These are phyloP conservation scores for Agelas oroides DNA, from an alignment of 37 sponge, comb jelly and placozoan genomes.

Conservation along the genomic window DNA sequence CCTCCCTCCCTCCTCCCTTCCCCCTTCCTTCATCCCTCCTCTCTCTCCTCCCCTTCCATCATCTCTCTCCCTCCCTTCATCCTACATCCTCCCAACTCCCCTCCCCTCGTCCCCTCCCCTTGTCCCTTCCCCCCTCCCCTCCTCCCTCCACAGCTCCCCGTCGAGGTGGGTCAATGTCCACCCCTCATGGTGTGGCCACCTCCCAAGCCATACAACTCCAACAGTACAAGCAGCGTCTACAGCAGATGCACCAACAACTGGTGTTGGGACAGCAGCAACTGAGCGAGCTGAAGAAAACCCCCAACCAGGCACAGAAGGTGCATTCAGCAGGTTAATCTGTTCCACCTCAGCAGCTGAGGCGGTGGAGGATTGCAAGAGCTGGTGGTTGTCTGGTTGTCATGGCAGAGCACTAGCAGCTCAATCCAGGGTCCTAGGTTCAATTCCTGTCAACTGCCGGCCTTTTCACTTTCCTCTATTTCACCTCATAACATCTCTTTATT, in stretches of 20 bases:
- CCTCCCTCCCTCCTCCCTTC: neutral
- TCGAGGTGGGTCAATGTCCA: neutral
- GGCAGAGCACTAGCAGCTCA: no score
- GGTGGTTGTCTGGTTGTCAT: no score
- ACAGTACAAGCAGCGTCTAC: conserved; percentile 79
- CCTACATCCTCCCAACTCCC: neutral
- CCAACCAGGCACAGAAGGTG: conserved; percentile 66
- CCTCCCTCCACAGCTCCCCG: neutral
- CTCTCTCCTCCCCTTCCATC: neutral
- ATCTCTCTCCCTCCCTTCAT: neutral
- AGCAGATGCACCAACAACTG: conserved; percentile 84
- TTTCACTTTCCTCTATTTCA: no score
- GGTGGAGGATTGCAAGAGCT: no score
- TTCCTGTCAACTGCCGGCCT: no score
- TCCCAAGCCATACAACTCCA: conserved; percentile 61
- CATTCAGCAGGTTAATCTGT: neutral
- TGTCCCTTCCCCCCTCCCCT: conserved; percentile 1
- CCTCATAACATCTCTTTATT: no score
- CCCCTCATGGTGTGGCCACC: neutral
- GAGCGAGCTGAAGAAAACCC: conserved; percentile 81
- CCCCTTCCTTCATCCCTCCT: neutral
- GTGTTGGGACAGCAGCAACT: conserved; percentile 76
- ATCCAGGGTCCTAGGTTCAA: no score
- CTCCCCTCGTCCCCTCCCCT: neutral
- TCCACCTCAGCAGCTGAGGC: no score